Percentiles rank a stretch among this genome's conserved stretches.
Conservation (phyloP, 2,797 vertebrate species). For the Syngnathus rostellatus region DNA sequence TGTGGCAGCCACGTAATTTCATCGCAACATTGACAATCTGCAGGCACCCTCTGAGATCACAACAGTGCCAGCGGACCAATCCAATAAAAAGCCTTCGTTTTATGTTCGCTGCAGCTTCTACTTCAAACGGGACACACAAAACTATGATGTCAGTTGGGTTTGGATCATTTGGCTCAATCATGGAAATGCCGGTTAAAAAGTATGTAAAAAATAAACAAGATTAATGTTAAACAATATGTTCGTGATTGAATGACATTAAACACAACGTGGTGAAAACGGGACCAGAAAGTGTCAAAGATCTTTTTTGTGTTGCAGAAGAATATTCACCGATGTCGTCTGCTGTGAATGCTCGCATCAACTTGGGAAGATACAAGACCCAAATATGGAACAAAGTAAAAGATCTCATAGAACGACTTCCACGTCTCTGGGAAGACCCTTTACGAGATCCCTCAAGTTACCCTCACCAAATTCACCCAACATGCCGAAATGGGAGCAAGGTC, state of each 20-base stretch:
- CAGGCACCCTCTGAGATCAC: conserved; percentile 64
- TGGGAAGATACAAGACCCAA: too few species aligned
- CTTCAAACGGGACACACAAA: conserved; percentile 50
- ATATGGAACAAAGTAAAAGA: neutral
- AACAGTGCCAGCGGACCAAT: conserved; percentile 36
- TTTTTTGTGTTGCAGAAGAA: neutral
- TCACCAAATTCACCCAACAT: neutral
- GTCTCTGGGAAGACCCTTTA: neutral
- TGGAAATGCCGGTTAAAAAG: conserved; percentile 28
- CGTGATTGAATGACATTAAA: conserved; percentile 14
- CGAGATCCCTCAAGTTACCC: neutral
- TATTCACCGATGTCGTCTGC: neutral
- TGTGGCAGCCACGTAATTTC: conserved; percentile 47
- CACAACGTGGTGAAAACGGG: conserved; percentile 1
- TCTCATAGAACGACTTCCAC: neutral
- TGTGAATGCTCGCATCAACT: neutral
- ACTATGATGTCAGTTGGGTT: conserved; percentile 49
- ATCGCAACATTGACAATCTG: conserved; percentile 50
- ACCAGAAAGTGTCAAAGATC: conserved; percentile 9
- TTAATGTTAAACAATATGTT: conserved; percentile 25
- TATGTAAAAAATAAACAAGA: conserved; percentile 42
- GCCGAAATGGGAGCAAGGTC: too few species aligned
- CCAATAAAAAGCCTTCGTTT: conserved; percentile 55
- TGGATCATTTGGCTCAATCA: conserved; percentile 42
- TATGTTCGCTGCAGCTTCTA: conserved; percentile 37